phyloP scores from a whole-genome alignment of 2,113 vertebrate species.

The Pholis gunnellus region DNA sequence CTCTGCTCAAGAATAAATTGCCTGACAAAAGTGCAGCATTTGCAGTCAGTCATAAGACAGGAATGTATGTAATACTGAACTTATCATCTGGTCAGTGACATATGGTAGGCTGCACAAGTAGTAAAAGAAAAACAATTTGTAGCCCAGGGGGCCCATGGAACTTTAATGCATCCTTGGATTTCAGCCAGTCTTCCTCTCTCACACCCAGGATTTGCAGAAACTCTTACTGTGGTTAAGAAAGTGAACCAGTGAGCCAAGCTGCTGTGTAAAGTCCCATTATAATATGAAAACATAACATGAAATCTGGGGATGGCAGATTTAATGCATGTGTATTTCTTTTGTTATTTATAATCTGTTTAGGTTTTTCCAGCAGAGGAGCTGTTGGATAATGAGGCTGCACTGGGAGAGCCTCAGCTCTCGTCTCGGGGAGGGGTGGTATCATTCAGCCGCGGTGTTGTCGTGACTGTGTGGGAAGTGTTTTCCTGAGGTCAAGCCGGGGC shows the following conservation, averaged over 20 bases:
- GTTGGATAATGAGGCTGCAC: neutral
- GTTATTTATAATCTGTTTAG: neutral
- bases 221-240: no score
- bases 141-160: neutral
- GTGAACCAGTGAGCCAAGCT: neutral
- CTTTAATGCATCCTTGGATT: neutral
- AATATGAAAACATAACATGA: neutral
- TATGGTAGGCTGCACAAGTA: neutral
- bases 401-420: neutral
- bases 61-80: neutral
- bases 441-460: neutral
- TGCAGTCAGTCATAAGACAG: neutral
- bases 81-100: neutral
- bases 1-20: neutral
- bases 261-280: neutral
- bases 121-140: neutral
- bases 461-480: conserved; percentile 3
- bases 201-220: neutral
- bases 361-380: neutral
- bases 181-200: neutral
- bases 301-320: neutral
- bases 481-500: neutral
- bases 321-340: neutral
- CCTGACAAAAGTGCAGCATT: neutral
- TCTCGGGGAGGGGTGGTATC: neutral